Percentiles rank a stretch among this genome's conserved stretches.
Evolutionary conservation across 2,888 invertebrate genomes (phyloP).

Genomic region (Scotopteryx bipunctaria): DNA sequence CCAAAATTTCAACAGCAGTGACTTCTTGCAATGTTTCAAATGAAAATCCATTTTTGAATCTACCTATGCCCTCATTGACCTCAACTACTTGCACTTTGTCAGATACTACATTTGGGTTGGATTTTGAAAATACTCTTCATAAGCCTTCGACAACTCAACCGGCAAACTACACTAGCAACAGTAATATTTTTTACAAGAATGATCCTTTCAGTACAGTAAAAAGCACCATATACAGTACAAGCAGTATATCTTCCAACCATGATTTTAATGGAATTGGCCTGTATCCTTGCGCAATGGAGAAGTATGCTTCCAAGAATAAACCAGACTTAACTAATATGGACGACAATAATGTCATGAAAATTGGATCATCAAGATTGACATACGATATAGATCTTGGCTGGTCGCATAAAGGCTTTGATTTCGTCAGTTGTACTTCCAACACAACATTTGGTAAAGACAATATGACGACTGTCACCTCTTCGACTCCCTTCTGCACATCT

Average conservation of each 20-base stretch:
- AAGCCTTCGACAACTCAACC: constrained; percentile 63
- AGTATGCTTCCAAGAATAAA: constrained; percentile 72
- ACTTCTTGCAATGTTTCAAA: constrained; percentile 48
- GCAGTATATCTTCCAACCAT: constrained; percentile 71
- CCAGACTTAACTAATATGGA: constrained; percentile 69
- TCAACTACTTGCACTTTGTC: constrained; percentile 60
- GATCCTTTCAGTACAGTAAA: constrained; percentile 72
- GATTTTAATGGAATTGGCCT: constrained; percentile 74
- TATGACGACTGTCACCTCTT: constrained; percentile 56
- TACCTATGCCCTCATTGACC: constrained; percentile 67
- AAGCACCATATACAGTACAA: constrained; percentile 74
- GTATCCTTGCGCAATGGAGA: constrained; percentile 79
- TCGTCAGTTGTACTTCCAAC: constrained; percentile 68
- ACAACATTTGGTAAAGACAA: constrained; percentile 69
- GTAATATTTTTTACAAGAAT: constrained; percentile 72
- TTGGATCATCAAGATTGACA: constrained; percentile 72
- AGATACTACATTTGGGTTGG: constrained; percentile 65
- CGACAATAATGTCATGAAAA: constrained; percentile 73
- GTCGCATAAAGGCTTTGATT: constrained; percentile 78
- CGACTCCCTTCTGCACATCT: constrained; percentile 64
- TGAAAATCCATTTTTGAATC: constrained; percentile 73
- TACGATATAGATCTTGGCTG: constrained; percentile 79
- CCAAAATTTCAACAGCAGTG: constrained; percentile 48
- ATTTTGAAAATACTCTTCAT: constrained; percentile 70
- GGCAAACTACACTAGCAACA: constrained; percentile 54